Evolutionary conservation across 2,113 vertebrate genomes (phyloP).

Genomic region (Chunga burmeisteri): DNA sequence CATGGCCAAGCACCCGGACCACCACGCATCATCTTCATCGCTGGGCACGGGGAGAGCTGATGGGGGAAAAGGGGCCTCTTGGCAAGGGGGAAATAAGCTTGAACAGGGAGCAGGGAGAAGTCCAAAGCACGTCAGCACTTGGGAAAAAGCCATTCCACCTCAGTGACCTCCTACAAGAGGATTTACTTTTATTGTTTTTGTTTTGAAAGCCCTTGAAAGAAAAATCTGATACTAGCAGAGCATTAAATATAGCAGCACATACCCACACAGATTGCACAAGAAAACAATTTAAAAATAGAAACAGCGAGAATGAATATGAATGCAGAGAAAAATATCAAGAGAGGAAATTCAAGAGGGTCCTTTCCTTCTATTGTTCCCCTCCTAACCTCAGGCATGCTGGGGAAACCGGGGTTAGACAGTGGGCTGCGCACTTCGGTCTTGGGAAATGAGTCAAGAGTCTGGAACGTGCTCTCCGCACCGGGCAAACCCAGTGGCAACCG

Average conservation of each 20-base stretch:
- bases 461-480: not conserved
- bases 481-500: not conserved
- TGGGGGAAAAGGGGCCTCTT: not conserved
- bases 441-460: conserved; percentile 4
- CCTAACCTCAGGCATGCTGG: not conserved
- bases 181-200: conserved; percentile 6
- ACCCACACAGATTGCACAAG: not conserved
- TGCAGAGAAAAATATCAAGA: not conserved
- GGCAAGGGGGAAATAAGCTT: not conserved
- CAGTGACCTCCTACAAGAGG: not conserved
- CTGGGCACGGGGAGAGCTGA: not conserved
- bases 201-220: conserved; percentile 43
- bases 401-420: not conserved
- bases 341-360: not conserved
- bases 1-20: fast-evolving
- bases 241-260: conserved; percentile 22
- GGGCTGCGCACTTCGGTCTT: not conserved
- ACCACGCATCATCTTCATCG: not conserved
- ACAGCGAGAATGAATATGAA: not conserved
- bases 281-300: conserved; percentile 26
- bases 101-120: not conserved
- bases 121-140: not conserved
- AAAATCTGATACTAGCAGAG: conserved; percentile 24
- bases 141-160: not conserved
- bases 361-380: not conserved